phyloP scores from a whole-genome alignment of 1,140 invertebrate species.

The Hirudo medicinalis region DNA sequence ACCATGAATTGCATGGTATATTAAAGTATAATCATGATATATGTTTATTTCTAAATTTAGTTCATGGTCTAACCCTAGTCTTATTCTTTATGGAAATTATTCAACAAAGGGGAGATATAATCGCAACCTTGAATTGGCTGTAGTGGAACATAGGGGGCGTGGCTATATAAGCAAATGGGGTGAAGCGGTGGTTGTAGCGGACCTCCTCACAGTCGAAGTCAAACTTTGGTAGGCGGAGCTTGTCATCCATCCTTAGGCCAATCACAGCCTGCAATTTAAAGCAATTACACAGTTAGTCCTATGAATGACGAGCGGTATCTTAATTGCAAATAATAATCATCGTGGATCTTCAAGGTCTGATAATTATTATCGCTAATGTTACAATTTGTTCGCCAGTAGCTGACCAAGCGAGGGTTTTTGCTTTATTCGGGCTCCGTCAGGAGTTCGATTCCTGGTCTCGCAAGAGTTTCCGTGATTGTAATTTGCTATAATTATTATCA shows the following conservation, averaged over 20 bases:
- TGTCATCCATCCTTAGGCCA: conserved; percentile 56
- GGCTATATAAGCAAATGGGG: conserved; percentile 68
- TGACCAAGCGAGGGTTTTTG: too few relatives aligned
- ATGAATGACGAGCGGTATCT: background rate
- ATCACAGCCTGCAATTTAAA: conserved; percentile 51
- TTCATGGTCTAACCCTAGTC: too few relatives aligned
- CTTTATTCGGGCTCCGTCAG: too few relatives aligned
- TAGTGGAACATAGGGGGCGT: conserved; percentile 80
- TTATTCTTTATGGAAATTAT: too few relatives aligned
- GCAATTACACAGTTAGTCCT: background rate
- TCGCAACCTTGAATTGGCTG: conserved; percentile 53
- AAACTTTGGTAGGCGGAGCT: conserved; percentile 60
- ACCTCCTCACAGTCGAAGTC: conserved; percentile 77
- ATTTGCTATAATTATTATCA: background rate
- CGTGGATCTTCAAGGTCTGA: background rate
- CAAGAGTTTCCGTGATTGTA: too few relatives aligned
- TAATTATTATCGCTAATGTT: background rate
- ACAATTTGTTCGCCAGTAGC: too few relatives aligned
- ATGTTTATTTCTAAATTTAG: too few relatives aligned
- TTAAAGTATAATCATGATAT: too few relatives aligned
- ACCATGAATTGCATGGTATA: too few relatives aligned
- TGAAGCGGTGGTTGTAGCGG: conserved; percentile 82
- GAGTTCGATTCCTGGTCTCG: too few relatives aligned
- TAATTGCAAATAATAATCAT: background rate
- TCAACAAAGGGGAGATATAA: too few relatives aligned